Base-by-base conservation (phyloP, 2,888 invertebrate species). In the Scaptomyza flava region DNA sequence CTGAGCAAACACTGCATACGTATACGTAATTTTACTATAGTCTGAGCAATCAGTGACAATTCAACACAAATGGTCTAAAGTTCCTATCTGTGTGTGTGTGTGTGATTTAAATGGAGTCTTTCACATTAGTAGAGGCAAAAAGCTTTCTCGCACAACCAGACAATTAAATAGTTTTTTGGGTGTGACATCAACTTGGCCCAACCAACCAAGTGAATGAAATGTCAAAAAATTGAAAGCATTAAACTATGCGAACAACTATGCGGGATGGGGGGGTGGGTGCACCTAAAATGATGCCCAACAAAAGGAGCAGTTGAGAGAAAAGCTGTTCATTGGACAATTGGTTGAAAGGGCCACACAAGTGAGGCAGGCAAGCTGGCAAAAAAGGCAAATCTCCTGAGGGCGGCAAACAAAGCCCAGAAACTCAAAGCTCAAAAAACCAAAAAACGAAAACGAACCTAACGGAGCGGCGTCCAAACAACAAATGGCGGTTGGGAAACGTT, bases 391-490 rank as follows among this genome's bases (percentile, higher is more conserved):
- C 68, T 79, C 81, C 81, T 63, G 66, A 61, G 74, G 81, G 72
- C 46, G 52, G 60, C 68, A 71, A 64, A 79, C 78, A 72, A 60
- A 71, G 38, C 58, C 73, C 60, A 61, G 52, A 67, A 57, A 67
- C 50, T 57, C 54, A 59, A 67, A 68, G 51, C 45, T 50, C 23
- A 14, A 42, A 30, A 14, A 41, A 53, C 54, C 57, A 62, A 57
- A 62, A 59, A 57, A 59, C 62, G 53, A 57, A 57, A 80, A 66
- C 48, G 68, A 75, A 72, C 61, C 81, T 72, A 66, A 72, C 79
- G 67, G 68, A 66, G 61, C 81, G 73, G 79, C 79, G 79, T 81
- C 79, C 84, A 76, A 79, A 81, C 84, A 84, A 79, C 84, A 83
- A 83, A 81, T 81, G 84, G 76, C 81, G 81, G 81, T 73, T 70